Percentiles rank a stretch among this genome's conserved stretches.
Evolutionary conservation across 2,888 invertebrate species (phyloP).

Genomic region (Alentia gelatinosa): DNA sequence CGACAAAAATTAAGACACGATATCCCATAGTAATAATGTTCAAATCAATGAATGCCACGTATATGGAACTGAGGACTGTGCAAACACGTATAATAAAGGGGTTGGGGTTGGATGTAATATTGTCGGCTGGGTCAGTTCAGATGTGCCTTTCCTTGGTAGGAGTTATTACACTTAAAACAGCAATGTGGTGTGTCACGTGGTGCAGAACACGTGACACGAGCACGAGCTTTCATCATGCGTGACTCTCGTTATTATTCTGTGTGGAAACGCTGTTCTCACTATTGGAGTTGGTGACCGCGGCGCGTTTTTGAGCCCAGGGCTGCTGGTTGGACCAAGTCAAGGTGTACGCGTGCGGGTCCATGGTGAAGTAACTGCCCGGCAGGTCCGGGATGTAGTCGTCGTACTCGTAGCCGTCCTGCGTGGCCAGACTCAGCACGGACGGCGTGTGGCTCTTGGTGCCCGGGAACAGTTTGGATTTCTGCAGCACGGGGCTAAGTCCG

Average conservation of each 20-base stretch:
- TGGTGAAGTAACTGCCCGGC: conserved; percentile 66
- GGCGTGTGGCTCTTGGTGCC: conserved; percentile 56
- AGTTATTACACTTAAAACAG: too few relatives aligned
- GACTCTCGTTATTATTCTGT: conserved; percentile 42
- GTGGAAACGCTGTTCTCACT: conserved; percentile 40
- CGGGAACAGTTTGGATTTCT: conserved; percentile 59
- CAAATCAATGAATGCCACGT: too few relatives aligned
- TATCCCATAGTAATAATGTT: too few relatives aligned
- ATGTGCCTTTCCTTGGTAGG: too few relatives aligned
- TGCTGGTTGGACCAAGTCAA: conserved; percentile 65
- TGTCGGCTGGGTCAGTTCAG: too few relatives aligned
- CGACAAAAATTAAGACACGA: too few relatives aligned
- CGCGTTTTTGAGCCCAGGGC: conserved; percentile 57
- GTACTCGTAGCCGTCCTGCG: conserved; percentile 65
- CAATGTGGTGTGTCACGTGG: too few relatives aligned
- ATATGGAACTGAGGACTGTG: too few relatives aligned
- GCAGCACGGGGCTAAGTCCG: conserved; percentile 60
- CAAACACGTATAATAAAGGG: too few relatives aligned
- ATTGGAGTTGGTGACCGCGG: neutral
- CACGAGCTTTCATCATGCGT: conserved; percentile 36
- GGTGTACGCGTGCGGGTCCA: conserved; percentile 68
- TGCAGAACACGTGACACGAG: too few relatives aligned
- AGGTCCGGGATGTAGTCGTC: conserved; percentile 66
- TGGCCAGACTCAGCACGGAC: conserved; percentile 57
- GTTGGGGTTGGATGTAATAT: too few relatives aligned